Conservation (phyloP, 2,888 invertebrate genomes). For the Cinara cedri region DNA sequence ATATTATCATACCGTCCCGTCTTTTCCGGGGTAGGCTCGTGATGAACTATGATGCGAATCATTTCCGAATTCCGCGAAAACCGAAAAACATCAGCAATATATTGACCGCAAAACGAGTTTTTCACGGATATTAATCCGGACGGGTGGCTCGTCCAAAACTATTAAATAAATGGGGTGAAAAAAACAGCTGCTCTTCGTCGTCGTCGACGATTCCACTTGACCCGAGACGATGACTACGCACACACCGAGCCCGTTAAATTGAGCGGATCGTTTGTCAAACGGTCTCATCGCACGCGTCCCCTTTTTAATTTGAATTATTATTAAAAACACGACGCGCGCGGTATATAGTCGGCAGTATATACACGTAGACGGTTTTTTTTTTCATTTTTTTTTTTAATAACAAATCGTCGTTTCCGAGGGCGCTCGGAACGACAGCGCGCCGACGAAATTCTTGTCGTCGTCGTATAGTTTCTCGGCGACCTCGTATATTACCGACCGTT, state of each 20-base stretch:
- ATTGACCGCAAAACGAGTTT: neutral
- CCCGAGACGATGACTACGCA: conserved; percentile 11
- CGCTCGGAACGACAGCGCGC: neutral
- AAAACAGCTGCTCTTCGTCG: conserved; percentile 44
- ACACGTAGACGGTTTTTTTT: conserved; percentile 2
- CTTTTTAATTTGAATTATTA: conserved; percentile 42
- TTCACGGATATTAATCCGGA: neutral
- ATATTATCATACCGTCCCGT: no score
- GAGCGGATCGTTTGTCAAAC: conserved; percentile 50
- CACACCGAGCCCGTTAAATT: neutral
- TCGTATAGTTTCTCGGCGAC: neutral
- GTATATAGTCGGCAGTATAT: neutral
- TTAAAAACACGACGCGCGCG: conserved; percentile 6
- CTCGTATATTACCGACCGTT: no score
- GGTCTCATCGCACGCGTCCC: conserved; percentile 10
- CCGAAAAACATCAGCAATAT: no score
- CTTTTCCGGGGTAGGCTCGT: no score
- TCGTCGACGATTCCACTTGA: conserved; percentile 38
- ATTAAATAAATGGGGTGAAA: neutral
- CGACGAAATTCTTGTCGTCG: neutral
- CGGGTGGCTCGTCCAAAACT: neutral
- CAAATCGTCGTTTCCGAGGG: neutral
- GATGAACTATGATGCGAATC: no score
- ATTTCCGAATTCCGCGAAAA: no score
- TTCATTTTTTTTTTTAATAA: conserved; percentile 30